A percentile compares a stretch with the other conserved stretches of the same genome.
phyloP scores from a whole-genome alignment of 2,797 vertebrate species.

The Amphiprion clarkii region DNA sequence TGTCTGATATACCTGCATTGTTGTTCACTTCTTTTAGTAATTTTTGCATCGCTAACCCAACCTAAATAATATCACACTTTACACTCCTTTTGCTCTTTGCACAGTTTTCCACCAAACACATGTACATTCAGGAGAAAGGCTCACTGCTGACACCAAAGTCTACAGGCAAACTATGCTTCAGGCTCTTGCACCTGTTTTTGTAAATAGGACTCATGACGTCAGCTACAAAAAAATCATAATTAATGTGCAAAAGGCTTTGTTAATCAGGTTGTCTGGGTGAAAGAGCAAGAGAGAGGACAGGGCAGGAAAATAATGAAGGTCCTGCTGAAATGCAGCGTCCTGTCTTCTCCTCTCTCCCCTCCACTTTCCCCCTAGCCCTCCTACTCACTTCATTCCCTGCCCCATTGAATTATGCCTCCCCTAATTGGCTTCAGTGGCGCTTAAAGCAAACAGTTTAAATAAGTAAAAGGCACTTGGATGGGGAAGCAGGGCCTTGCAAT shows the following conservation, averaged over 20 bases:
- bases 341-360: conserved; percentile 33
- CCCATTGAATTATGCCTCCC: conserved; percentile 84
- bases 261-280: conserved; percentile 28
- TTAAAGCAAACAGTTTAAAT: conserved; percentile 90
- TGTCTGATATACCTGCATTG: too few relatives aligned
- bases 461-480: conserved; percentile 87
- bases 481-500: conserved; percentile 83
- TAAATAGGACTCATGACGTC: not conserved
- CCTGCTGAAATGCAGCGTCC: conserved; percentile 52
- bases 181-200: not conserved
- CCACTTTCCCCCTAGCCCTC: conserved; percentile 38
- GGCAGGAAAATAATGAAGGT: conserved; percentile 49
- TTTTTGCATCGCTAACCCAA: not conserved
- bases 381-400: conserved; percentile 65
- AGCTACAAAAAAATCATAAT: conserved; percentile 20
- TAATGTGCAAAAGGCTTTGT: conserved; percentile 20
- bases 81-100: not conserved
- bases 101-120: not conserved
- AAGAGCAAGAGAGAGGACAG: conserved; percentile 45
- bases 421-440: conserved; percentile 86
- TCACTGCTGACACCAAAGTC: not conserved
- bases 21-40: not conserved
- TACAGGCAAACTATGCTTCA: not conserved
- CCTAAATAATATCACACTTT: not conserved
- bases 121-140: not conserved